phyloP scores from a whole-genome alignment of 2,113 vertebrate genomes.

The Cyanoramphus novaezelandiae region DNA sequence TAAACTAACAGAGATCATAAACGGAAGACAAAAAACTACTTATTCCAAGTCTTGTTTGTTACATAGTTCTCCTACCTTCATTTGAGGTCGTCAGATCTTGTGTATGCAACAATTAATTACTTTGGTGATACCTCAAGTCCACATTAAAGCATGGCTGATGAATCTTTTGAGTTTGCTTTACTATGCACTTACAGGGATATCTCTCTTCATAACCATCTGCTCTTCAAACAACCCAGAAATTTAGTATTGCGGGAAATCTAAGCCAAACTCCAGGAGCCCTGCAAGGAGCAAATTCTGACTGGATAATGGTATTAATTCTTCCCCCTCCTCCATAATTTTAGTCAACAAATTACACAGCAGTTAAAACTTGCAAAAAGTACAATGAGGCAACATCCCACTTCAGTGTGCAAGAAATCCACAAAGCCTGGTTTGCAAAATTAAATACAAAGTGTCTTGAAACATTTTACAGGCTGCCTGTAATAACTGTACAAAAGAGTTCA shows the following conservation, averaged over 20 bases:
- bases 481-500: neutral
- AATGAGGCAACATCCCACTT: neutral
- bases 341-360: neutral
- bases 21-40: neutral
- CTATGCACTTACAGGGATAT: constrained; percentile 16
- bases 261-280: constrained; percentile 9
- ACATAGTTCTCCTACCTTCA: constrained; percentile 1
- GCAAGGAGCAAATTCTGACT: constrained; percentile 4
- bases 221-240: constrained; percentile 8
- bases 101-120: neutral
- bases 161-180: constrained; percentile 39
- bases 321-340: neutral
- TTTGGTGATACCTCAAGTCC: constrained; percentile 6
- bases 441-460: neutral
- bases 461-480: constrained; percentile 1
- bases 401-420: neutral
- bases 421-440: neutral
- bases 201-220: constrained; percentile 47
- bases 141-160: neutral
- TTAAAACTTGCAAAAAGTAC: neutral
- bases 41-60: neutral
- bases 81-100: neutral
- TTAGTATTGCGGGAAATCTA: neutral
- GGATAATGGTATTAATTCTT: neutral
- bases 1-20: neutral